A percentile compares a stretch with the other conserved stretches of the same genome.
These are phyloP conservation scores for Lochmaea capreae DNA, from an alignment of 2,888 invertebrate species.

Conservation along the genomic window DNA sequence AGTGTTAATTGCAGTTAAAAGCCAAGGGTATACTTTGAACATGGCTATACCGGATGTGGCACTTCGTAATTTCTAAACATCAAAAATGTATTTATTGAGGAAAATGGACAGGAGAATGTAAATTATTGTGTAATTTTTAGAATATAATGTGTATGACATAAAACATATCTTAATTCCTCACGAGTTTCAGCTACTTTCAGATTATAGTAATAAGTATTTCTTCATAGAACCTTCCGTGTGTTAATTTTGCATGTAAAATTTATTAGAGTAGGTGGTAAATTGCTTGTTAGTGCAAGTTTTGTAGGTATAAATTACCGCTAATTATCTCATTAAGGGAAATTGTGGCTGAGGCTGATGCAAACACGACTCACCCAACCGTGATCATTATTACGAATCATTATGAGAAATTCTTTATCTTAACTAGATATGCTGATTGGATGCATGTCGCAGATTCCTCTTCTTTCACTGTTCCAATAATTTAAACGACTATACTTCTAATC, in stretches of 20 bases:
- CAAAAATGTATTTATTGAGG: too few relatives aligned
- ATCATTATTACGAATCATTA: conserved; percentile 31
- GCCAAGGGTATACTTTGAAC: too few relatives aligned
- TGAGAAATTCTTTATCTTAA: conserved; percentile 19
- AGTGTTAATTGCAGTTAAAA: too few relatives aligned
- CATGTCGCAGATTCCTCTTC: not conserved
- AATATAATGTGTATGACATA: not conserved
- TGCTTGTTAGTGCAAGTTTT: conserved; percentile 30
- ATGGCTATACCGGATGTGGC: too few relatives aligned
- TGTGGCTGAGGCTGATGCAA: conserved; percentile 27
- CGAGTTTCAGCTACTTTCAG: not conserved
- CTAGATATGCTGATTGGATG: conserved; percentile 13
- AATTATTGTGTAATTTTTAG: not conserved
- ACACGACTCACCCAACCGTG: conserved; percentile 33
- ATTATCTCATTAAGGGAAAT: conserved; percentile 34
- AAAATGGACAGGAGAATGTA: not conserved
- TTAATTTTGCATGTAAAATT: conserved; percentile 34
- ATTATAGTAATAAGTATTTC: not conserved
- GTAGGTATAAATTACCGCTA: conserved; percentile 32
- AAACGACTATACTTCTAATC: not conserved
- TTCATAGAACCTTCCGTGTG: not conserved
- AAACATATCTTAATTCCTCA: not conserved
- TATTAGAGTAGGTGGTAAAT: conserved; percentile 30
- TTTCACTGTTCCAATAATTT: not conserved
- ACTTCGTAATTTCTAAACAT: too few relatives aligned